Base-by-base conservation (phyloP, 1,140 invertebrate genomes). In the Teleopsis dalmanni region DNA sequence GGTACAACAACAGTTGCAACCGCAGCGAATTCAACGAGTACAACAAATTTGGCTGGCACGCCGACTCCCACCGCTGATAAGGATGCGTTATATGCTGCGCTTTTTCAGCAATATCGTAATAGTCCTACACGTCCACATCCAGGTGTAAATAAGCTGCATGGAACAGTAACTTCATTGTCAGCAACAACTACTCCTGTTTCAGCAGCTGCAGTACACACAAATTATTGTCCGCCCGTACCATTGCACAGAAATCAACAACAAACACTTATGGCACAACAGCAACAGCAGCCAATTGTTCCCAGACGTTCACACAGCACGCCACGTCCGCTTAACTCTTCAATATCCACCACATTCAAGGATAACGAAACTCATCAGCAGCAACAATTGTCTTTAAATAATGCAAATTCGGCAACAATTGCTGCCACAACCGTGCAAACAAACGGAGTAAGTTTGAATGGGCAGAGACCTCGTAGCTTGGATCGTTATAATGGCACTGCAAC, bases 261-360 rank as follows among this genome's bases (percentile, higher is more conserved):
- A 21, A 34, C 31, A 36, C n/a, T 14, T n/a, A 52, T 22, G 31
- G 48, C n/a, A 22, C 53, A 33, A 55, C 53, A 41, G 51, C 44
- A 26, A 26, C 42, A 43, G n/a, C 44, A 51, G 1, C 64, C 64
- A 0, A 44, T 55, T n/a, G 64, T 70, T 16, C 67, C 67, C 0
- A 43, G 67, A 1, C 53, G 67, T 9, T 70, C 67, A 0, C 66
- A 70, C 22, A 70, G 67, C 41, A 70, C 66, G 8, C 67, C 66
- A 1, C 60, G 16, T 46, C 52, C 43, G 23, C 35, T 54, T 27
- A n/a, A n/a, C n/a, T n/a, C n/a, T n/a, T n/a, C n/a, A n/a, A n/a
- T n/a, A n/a, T n/a, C n/a, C n/a, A n/a, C n/a, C n/a, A n/a, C n/a
- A n/a, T n/a, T n/a, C n/a, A 14, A 41, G 41, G 34, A n/a, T 40